Conservation (phyloP, 2,888 invertebrate genomes). For the Agapostemon virescens region DNA sequence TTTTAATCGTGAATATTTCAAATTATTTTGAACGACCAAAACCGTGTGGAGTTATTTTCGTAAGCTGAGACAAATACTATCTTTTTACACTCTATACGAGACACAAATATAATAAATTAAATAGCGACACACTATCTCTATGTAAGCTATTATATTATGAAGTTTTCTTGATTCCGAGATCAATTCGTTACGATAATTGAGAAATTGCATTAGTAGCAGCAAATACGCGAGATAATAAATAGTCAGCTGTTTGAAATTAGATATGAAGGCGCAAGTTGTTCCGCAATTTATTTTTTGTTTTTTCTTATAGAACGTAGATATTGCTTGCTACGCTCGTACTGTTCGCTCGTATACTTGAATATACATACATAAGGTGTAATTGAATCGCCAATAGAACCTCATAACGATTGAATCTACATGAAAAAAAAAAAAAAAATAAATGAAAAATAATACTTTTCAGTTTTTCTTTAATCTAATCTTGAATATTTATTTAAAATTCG, state of each 20-base stretch:
- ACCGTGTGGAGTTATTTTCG: not conserved
- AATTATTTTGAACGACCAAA: constrained; percentile 7
- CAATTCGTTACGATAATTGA: not conserved
- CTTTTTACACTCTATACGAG: constrained; percentile 7
- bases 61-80: not conserved
- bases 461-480: not conserved
- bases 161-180: not conserved
- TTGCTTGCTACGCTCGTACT: constrained; percentile 6
- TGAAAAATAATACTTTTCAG: not conserved
- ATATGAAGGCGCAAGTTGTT: not conserved
- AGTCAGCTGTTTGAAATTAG: not conserved
- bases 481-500: not conserved
- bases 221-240: not conserved
- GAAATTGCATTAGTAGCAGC: not conserved
- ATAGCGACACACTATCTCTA: not conserved
- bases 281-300: not conserved
- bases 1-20: not conserved
- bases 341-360: not conserved
- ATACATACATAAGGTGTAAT: constrained; percentile 3
- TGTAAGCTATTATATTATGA: not conserved
- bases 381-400: not conserved
- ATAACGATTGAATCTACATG: not conserved
- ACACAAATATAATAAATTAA: not conserved
- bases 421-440: not conserved
- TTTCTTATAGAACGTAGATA: not conserved